Evolutionary conservation across 2,888 invertebrate genomes (phyloP).

Genomic region (Cepaea hortensis): DNA sequence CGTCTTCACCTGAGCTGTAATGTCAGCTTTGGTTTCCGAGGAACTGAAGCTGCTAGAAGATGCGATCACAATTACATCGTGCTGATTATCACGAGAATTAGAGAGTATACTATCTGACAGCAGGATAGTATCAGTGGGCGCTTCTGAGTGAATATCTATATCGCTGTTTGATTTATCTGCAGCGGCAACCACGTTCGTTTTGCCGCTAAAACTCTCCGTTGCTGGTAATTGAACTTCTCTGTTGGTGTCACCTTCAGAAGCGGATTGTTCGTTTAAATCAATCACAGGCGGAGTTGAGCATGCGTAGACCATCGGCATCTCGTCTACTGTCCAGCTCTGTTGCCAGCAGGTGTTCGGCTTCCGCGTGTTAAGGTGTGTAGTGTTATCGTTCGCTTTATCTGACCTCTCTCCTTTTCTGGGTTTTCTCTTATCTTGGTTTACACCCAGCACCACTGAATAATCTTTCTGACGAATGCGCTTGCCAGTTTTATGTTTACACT

Average conservation of each 20-base stretch:
- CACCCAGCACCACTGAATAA: too few species aligned
- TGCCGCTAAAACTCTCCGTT: background rate
- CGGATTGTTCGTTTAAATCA: background rate
- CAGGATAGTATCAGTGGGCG: too few species aligned
- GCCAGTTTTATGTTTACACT: background rate
- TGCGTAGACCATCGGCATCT: constrained; percentile 18
- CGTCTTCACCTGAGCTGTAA: background rate
- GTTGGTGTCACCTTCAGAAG: background rate
- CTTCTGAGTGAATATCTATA: background rate
- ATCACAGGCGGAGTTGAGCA: background rate
- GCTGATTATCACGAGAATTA: background rate
- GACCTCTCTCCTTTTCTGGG: background rate
- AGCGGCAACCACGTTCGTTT: background rate
- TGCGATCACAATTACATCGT: background rate
- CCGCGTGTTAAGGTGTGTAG: background rate
- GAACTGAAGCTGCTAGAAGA: background rate
- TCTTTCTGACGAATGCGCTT: background rate
- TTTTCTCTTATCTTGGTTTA: background rate
- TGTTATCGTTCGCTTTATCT: background rate
- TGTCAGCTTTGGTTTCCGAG: background rate
- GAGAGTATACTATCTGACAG: background rate
- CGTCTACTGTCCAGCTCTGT: constrained; percentile 16
- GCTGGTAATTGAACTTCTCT: background rate
- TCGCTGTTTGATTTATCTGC: background rate
- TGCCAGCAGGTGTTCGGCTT: background rate